These are phyloP conservation scores for Elgaria multicarinata DNA, from an alignment of 2,113 vertebrate genomes.

Conservation along the genomic window DNA sequence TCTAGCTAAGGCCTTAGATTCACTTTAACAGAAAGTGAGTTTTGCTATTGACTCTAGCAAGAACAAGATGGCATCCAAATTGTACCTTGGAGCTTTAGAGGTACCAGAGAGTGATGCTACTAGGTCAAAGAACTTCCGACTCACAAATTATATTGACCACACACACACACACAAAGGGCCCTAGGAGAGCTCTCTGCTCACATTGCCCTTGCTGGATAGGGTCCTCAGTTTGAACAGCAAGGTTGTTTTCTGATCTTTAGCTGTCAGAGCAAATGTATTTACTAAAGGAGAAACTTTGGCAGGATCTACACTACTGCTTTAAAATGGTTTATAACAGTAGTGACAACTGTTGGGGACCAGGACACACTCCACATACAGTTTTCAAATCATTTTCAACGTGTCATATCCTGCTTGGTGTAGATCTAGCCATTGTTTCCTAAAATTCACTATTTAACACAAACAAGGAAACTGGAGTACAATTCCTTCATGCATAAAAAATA, in stretches of 20 bases:
- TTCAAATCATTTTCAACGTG: too few species aligned
- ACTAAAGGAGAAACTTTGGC: conserved; percentile 56
- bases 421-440: conserved; percentile 57
- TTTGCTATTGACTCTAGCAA: background rate
- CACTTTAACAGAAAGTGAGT: background rate
- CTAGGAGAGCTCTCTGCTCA: background rate
- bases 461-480: conserved; percentile 70
- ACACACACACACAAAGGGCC: background rate
- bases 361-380: too few species aligned
- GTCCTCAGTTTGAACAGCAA: background rate
- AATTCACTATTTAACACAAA: conserved; percentile 58
- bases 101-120: background rate
- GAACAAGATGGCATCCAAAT: background rate
- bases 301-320: too few species aligned
- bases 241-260: conserved; percentile 40
- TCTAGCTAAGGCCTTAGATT: too few species aligned
- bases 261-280: conserved; percentile 58
- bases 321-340: too few species aligned
- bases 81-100: background rate
- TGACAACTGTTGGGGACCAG: too few species aligned
- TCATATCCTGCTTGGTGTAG: too few species aligned
- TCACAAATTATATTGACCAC: background rate
- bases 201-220: background rate
- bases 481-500: conserved; percentile 62
- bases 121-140: background rate